Percentiles rank a stretch among this genome's conserved stretches.
Conservation (phyloP, 2,888 invertebrate species). For the Drosophila meridiana region DNA sequence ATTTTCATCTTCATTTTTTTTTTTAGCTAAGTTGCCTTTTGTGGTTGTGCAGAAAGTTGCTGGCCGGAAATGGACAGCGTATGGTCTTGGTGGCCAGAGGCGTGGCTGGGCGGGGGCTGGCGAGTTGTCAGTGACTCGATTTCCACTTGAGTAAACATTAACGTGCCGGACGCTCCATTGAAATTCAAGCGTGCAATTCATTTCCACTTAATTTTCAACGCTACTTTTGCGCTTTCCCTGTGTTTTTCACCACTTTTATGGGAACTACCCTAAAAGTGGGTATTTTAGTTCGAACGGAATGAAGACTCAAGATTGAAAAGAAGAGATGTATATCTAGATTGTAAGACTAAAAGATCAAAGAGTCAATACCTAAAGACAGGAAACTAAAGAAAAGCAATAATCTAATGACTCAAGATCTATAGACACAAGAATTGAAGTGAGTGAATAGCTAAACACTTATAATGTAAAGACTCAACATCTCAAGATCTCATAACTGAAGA, state of each 20-base stretch:
- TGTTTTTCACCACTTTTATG: conserved; percentile 21
- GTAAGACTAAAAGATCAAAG: neutral
- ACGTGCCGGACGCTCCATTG: conserved; percentile 81
- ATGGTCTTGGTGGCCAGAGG: conserved; percentile 4
- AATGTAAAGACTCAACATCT: neutral
- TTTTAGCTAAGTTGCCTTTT: conserved; percentile 37
- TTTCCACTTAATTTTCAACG: conserved; percentile 82
- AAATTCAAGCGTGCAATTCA: conserved; percentile 82
- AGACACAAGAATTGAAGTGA: neutral
- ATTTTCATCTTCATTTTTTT: conserved; percentile 22
- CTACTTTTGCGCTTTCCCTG: conserved; percentile 46
- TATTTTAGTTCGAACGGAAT: neutral
- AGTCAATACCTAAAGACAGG: neutral
- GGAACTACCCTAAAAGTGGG: neutral
- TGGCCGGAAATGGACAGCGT: conserved; percentile 66
- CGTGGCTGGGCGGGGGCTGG: neutral
- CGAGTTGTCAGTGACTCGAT: conserved; percentile 72
- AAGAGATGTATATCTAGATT: neutral
- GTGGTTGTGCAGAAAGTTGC: conserved; percentile 67
- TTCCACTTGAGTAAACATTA: conserved; percentile 81
- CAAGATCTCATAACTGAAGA: neutral
- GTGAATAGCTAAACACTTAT: neutral
- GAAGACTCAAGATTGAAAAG: neutral
- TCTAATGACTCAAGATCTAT: neutral
- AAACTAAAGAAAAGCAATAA: too few species aligned